Evolutionary conservation across 2,797 vertebrate species (phyloP).

Genomic region (Arctocebus calabarensis): DNA sequence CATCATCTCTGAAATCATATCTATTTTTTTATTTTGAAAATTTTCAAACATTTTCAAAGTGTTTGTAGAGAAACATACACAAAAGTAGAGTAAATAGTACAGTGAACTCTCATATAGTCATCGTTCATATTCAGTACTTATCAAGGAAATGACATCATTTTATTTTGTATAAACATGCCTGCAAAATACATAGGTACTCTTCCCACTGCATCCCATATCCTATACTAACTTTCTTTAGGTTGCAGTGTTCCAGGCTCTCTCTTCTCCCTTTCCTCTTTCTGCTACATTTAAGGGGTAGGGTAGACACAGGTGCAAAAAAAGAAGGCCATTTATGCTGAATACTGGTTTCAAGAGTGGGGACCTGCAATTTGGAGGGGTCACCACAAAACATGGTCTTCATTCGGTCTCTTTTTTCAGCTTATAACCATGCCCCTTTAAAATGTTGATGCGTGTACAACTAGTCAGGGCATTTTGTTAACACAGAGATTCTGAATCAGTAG

Average conservation of each 20-base stretch:
- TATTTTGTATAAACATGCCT: conserved; percentile 13
- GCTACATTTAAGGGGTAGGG: neutral
- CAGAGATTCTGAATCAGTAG: neutral
- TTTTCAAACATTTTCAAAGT: neutral
- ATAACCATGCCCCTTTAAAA: neutral
- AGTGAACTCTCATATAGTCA: neutral
- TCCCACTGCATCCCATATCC: neutral
- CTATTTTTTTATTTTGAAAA: neutral
- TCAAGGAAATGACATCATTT: conserved; percentile 22
- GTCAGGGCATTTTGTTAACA: neutral
- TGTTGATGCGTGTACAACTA: neutral
- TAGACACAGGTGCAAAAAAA: neutral
- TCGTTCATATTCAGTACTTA: neutral
- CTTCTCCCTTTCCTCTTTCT: neutral
- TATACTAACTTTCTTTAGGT: neutral
- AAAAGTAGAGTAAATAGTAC: conserved; percentile 12
- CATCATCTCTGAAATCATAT: neutral
- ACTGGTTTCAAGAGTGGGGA: neutral
- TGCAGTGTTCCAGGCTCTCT: neutral
- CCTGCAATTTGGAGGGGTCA: neutral
- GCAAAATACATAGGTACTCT: neutral
- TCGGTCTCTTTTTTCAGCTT: neutral
- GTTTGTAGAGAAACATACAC: neutral
- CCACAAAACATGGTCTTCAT: neutral
- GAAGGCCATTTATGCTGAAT: neutral